Percentiles rank a stretch among this genome's conserved stretches.
Conservation (phyloP, 2,797 vertebrate species). For the Acomys russatus region DNA sequence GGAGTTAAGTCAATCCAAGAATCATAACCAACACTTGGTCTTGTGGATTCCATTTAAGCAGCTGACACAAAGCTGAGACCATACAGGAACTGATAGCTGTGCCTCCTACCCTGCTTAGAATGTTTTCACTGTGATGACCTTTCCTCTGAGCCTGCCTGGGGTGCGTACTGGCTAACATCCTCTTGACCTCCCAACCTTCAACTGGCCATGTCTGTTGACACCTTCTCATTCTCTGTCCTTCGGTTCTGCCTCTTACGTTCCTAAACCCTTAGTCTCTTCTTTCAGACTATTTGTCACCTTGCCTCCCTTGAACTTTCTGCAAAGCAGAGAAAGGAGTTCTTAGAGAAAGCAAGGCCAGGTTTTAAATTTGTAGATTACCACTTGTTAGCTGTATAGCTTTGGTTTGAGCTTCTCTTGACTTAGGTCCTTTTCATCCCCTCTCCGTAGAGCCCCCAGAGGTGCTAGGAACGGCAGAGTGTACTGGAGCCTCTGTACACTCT, state of each 20-base stretch:
- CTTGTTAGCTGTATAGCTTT: fast-evolving
- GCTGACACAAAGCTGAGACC: neutral
- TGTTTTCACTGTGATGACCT: fast-evolving
- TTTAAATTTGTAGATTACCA: too few species aligned
- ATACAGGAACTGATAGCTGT: neutral
- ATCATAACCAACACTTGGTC: neutral
- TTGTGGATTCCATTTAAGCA: neutral
- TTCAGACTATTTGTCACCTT: too few species aligned
- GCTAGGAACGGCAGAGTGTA: neutral
- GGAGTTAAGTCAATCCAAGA: neutral
- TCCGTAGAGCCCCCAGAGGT: neutral
- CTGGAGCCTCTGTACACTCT: too few species aligned
- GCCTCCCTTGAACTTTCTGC: neutral
- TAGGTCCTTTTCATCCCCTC: too few species aligned
- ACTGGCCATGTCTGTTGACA: neutral
- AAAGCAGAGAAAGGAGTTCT: neutral
- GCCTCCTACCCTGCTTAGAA: neutral
- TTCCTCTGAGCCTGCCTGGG: neutral
- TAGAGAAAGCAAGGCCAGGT: neutral
- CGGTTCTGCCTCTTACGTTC: neutral
- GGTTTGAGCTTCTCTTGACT: neutral
- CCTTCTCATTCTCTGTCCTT: neutral
- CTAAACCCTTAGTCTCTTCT: neutral
- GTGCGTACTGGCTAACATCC: neutral
- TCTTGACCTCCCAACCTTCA: neutral